Evolutionary conservation across 2,888 invertebrate genomes (phyloP).

Genomic region (Cremastinae sp.): DNA sequence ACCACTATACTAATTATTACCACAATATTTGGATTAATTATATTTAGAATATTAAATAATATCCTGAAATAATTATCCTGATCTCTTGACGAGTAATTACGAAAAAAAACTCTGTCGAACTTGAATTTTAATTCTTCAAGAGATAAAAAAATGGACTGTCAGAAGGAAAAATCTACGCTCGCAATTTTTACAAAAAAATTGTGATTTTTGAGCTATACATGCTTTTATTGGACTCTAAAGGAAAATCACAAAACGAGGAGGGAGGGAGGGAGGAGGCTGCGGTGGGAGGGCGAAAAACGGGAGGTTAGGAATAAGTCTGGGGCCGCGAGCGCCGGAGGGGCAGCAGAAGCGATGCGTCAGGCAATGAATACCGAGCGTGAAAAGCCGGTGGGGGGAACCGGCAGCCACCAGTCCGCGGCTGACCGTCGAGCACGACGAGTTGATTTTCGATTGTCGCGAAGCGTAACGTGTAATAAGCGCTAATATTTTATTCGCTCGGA

Average conservation of each 20-base stretch:
- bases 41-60: too few species aligned
- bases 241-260: slow-evolving; percentile 39
- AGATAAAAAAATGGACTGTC: too few species aligned
- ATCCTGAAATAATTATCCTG: too few species aligned
- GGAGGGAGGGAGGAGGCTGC: slow-evolving; percentile 35
- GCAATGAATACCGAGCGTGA: slow-evolving; percentile 51
- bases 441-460: slow-evolving; percentile 33
- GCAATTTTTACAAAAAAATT: too few species aligned
- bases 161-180: too few species aligned
- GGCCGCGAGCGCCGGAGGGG: slow-evolving; percentile 40
- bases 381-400: slow-evolving; percentile 60
- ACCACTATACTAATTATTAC: too few species aligned
- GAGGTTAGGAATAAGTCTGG: slow-evolving; percentile 38
- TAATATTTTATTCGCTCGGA: slow-evolving; percentile 27
- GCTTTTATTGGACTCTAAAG: too few species aligned
- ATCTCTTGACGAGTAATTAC: too few species aligned
- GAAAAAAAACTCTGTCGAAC: too few species aligned
- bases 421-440: slow-evolving; percentile 65
- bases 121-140: too few species aligned
- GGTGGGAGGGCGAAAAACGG: slow-evolving; percentile 16
- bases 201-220: too few species aligned
- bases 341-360: slow-evolving; percentile 38
- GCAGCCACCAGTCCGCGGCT: slow-evolving; percentile 69
- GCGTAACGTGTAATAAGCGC: slow-evolving; percentile 22
- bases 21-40: too few species aligned